Base-by-base conservation (phyloP, 2,888 invertebrate genomes). In the Orchestes rusci region DNA sequence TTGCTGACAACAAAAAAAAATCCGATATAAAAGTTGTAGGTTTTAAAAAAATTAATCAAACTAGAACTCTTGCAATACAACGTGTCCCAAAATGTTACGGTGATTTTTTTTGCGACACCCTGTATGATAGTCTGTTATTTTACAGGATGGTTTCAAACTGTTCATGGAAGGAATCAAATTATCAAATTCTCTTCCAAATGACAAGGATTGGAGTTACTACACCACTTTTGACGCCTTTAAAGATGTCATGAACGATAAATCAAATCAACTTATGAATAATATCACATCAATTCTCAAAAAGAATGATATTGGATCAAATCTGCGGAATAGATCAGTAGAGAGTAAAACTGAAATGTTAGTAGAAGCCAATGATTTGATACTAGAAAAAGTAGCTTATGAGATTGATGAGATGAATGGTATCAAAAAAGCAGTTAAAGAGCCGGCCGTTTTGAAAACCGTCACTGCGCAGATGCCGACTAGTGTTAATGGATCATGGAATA, bases 351-450 rank as follows among this genome's bases (percentile, higher is more conserved):
- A 93, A 50, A 73, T 85, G 56, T 62, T 94, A 8, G 71, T 83
- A 17, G 91, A 92, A 58, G 79, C 80, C 10, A 93, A 91, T 69
- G 93, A 94, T 68, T 73, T 76, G 34, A 75, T 92, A 47, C 69
- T 93, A 36, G 93, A 94, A 62, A 76, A 82, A 60, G 80, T 89
- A 37, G 84, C 85, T 60, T 78, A 79, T 54, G 72, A 74, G 59
- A 73, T 89, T 55, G 88, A 89, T 63, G 77, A 76, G 43, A 68
- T 80, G 41, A 73, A 73, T 53, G 82, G 83, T 1, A 68, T 80
- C 16, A 70, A 70, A 43, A 75, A 73, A 52, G 71, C 72, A 53
- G 68, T 71, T 35, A 46, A 19, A 29, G 71, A 73, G 45, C 69
- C 75, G 32, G 64, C 76, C 4, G 70, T 74, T 44, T 67, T 74